Evolutionary conservation across 2,888 invertebrate genomes (phyloP), one percentile per base, ranked within the genome.

Genomic region (Dermolepida albohirtum): DNA sequence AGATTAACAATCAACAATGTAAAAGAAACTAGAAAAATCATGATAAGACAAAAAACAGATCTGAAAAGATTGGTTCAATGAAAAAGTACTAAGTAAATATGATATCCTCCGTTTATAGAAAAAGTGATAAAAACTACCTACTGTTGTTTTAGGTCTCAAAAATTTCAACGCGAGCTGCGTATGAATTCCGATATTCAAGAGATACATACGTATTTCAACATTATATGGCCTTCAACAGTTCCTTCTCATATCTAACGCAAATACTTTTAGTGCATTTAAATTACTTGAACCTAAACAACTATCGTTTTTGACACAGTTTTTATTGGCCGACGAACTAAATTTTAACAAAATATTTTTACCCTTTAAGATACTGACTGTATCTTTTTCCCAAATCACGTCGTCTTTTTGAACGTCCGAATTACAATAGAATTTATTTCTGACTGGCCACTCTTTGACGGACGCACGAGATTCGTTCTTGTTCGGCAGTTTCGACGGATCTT

Each of bases 341-440:
- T 67, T 69, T 14, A 64, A 63, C 49, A 67, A 52, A 41, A 69
- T 69, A 55, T 62, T 66, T 76, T 78, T 79, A 69, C 79, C 78
- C 71, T 77, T 79, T 17, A 83, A 73, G 64, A 88, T 87, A 80
- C 87, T 87, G 72, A 86, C 86, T 43, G 87, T 87, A 76, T 87
- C 86, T 63, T 85, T 84, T 78, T 87, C 87, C 87, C 87, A 88
- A 70, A 84, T 83, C 41, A 40, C 52, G 29, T 50, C 34, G 39
- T 47, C 49, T 29, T 17, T 40, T 50, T n/a, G 16, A 34, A 34
- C 51, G 41, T 67, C 71, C 67, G 69, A 63, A 11, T 68, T 54
- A 57, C 59, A 62, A 39, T 47, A 62, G 17, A 72, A 73, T 71
- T 74, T 74, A 63, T 69, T 74, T 63, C 73, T 74, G 10, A 74